Evolutionary conservation across 2,113 vertebrate genomes (phyloP), one percentile per base, ranked within the genome.

Genomic region (Xiphophorus maculatus): DNA sequence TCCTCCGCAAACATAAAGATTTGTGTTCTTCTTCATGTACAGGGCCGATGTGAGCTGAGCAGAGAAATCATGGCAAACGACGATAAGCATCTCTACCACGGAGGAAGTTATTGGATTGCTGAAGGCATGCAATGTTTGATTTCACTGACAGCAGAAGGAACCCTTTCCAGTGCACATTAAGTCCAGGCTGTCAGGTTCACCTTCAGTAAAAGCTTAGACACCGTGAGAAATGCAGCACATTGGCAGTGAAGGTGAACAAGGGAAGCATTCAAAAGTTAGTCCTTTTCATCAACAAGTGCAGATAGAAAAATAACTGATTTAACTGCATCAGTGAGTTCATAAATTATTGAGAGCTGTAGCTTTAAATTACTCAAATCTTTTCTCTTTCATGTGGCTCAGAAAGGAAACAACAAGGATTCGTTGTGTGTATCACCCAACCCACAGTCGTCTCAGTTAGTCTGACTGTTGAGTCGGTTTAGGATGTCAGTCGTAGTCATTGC

Each of bases 41-140:
- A 3, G 15, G 35, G 30, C 3, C 12, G 48, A 33, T 27, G 48
- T 54, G 37, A 62, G 61, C 28, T 61, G 66, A 37, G 29, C 37
- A 58, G 13, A 51, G 51, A 29, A n/a, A 51, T 32, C 44, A 61
- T 37, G 3, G 25, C 63, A 25, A 25, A 61, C 75, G 70, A 76
- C 42, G 44, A 66, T 29, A 28, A 42, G 22, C 19, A 22, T 35
- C 44, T 71, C 29, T 8, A 42, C 60, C 60, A 70, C n/a, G 29
- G 65, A 62, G 73, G 35, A 28, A n/a, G 30, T 44, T 27, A 27
- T 22, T 27, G n/a, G 32, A 60, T 32, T 69, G 44, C 71, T 63
- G 73, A 25, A 65, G 37, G 61, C 22, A 27, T 51, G 40, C 66
- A 75, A 80, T 65, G 27, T 79, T 79, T 6, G 60, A 75, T 72